A percentile compares a stretch with the other conserved stretches of the same genome.
phyloP scores from a whole-genome alignment of 1,140 invertebrate genomes.

The Battus philenor region DNA sequence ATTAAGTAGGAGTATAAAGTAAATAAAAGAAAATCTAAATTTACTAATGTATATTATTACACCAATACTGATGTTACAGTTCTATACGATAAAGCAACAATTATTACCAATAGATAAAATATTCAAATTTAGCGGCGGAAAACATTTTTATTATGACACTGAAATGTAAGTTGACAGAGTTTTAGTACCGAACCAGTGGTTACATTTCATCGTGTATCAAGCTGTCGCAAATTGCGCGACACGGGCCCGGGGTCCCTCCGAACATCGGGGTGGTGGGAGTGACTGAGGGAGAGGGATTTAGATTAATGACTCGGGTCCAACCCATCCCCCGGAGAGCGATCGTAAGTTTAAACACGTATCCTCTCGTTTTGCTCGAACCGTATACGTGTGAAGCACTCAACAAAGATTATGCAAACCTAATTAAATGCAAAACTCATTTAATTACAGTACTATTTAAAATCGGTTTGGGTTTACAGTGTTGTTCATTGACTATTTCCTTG shows the following conservation, averaged over 20 bases:
- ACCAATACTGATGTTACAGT: too few relatives aligned
- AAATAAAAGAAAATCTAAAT: too few relatives aligned
- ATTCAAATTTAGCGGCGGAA: too few relatives aligned
- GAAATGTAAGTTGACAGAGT: too few relatives aligned
- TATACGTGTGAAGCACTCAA: constrained; percentile 30
- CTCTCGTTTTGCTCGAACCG: constrained; percentile 45
- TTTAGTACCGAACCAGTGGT: background rate
- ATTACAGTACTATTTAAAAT: constrained; percentile 1
- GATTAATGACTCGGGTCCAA: constrained; percentile 45
- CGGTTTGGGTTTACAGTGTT: too few relatives aligned
- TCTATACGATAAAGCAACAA: too few relatives aligned
- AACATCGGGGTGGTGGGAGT: constrained; percentile 12
- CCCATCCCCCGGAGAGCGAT: constrained; percentile 45
- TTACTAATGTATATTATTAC: too few relatives aligned
- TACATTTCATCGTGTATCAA: constrained; percentile 23
- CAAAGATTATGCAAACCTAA: constrained; percentile 20
- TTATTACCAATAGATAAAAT: too few relatives aligned
- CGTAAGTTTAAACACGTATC: constrained; percentile 49
- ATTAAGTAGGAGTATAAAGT: too few relatives aligned
- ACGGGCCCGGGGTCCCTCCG: background rate
- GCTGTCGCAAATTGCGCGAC: constrained; percentile 28
- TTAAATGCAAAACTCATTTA: too few relatives aligned
- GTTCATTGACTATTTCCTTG: too few relatives aligned
- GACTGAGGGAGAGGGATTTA: constrained; percentile 23
- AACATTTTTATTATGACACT: too few relatives aligned